phyloP scores from a whole-genome alignment of 2,888 invertebrate genomes.

The Pherbina coryleti region DNA sequence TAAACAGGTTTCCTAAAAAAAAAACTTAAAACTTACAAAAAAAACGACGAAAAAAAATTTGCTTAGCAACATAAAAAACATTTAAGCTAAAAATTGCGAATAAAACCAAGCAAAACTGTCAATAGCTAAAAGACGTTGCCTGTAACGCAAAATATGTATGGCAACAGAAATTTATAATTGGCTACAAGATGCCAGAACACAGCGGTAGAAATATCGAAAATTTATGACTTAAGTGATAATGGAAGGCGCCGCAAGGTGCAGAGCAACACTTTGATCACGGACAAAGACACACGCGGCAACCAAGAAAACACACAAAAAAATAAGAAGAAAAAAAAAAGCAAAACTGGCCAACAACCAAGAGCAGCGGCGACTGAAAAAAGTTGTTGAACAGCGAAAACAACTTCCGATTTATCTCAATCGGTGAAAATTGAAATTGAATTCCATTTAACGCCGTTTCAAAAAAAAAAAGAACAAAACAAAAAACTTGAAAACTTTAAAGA shows the following conservation, averaged over 20 bases:
- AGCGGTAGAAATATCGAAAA: constrained; percentile 45
- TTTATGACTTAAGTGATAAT: constrained; percentile 63
- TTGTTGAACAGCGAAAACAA: constrained; percentile 45
- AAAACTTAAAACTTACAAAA: no score
- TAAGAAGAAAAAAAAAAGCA: neutral
- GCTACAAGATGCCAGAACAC: neutral
- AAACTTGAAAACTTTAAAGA: neutral
- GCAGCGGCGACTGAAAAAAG: constrained; percentile 28
- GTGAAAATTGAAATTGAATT: constrained; percentile 59
- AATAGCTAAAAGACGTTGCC: neutral
- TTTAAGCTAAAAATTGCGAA: no score
- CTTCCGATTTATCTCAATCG: constrained; percentile 65
- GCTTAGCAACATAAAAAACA: no score
- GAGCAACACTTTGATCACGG: constrained; percentile 29
- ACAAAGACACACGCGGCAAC: neutral
- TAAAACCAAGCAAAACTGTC: no score
- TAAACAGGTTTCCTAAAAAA: no score
- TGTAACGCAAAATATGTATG: neutral
- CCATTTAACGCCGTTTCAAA: constrained; percentile 51
- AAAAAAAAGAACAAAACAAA: neutral
- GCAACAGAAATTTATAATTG: neutral
- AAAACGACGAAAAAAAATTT: no score
- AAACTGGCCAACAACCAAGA: constrained; percentile 21
- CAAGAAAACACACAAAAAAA: neutral
- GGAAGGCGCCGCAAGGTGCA: constrained; percentile 65